Percentiles rank a stretch among this genome's conserved stretches.
Conservation (phyloP, 2,888 invertebrate genomes). For the Leptopilina syphax region DNA sequence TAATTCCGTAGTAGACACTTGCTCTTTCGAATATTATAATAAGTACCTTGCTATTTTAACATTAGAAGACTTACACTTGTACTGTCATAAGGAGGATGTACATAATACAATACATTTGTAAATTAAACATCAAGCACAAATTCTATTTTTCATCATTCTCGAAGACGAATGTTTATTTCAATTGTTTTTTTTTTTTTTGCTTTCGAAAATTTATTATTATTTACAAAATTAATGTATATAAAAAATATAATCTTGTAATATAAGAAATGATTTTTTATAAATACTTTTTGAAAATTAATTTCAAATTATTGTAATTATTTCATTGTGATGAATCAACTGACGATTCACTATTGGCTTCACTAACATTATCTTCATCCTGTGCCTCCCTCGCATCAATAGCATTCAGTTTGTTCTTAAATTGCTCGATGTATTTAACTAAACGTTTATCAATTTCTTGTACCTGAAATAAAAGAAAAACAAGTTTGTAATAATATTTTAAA, state of each 20-base stretch:
- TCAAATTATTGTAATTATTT: slow-evolving; percentile 6
- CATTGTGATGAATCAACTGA: not conserved
- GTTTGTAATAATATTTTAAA: not conserved
- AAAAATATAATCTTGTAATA: slow-evolving; percentile 22
- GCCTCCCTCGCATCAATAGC: not conserved
- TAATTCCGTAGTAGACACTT: slow-evolving; percentile 84
- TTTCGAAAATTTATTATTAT: not conserved
- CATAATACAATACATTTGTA: slow-evolving; percentile 26
- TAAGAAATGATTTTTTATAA: slow-evolving; percentile 27
- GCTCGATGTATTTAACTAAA: slow-evolving; percentile 42
- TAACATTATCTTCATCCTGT: not conserved
- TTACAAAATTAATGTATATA: slow-evolving; percentile 27
- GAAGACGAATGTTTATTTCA: not conserved
- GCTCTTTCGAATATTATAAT: slow-evolving; percentile 79
- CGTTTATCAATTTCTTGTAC: slow-evolving; percentile 38
- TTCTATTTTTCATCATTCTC: not conserved
- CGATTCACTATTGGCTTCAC: slow-evolving; percentile 15
- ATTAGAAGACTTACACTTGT: slow-evolving; percentile 82
- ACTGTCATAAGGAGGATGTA: slow-evolving; percentile 75
- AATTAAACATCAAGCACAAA: slow-evolving; percentile 23
- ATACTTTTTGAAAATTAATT: not conserved
- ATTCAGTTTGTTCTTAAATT: slow-evolving; percentile 38
- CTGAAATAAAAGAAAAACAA: slow-evolving; percentile 43
- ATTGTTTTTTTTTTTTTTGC: not conserved
- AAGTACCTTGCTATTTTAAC: slow-evolving; percentile 82